These are phyloP conservation scores for Deilephila elpenor DNA, from an alignment of 2,888 invertebrate species.

Conservation along the genomic window DNA sequence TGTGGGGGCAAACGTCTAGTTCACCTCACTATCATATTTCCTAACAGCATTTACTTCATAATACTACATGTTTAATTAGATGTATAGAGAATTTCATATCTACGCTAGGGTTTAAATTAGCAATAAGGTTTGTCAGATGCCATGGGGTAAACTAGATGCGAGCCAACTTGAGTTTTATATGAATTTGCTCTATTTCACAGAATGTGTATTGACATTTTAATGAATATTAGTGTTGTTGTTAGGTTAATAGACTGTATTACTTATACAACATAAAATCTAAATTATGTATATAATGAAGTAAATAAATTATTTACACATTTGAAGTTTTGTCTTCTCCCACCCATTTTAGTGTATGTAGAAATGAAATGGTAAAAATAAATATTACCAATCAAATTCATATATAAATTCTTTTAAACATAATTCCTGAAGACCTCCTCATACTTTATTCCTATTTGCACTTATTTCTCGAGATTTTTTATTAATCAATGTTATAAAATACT, in stretches of 20 bases:
- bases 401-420: too few species aligned
- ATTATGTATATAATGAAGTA: constrained; percentile 56
- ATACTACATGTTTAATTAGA: constrained; percentile 7
- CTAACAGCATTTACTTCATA: constrained; percentile 16
- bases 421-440: too few species aligned
- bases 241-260: constrained; percentile 41
- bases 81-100: constrained; percentile 42
- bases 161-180: constrained; percentile 26
- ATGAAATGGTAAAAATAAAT: too few species aligned
- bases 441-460: too few species aligned
- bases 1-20: constrained; percentile 42
- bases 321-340: constrained; percentile 30
- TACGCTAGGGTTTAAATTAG: constrained; percentile 36
- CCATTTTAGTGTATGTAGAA: not conserved
- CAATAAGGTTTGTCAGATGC: constrained; percentile 13
- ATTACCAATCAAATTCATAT: too few species aligned
- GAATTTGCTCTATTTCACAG: constrained; percentile 30
- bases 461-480: too few species aligned
- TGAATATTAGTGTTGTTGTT: constrained; percentile 46
- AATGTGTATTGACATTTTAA: constrained; percentile 33
- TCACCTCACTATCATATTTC: constrained; percentile 36
- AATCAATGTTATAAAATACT: too few species aligned
- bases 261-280: constrained; percentile 49
- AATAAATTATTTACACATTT: constrained; percentile 62
- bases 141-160: constrained; percentile 4